Evolutionary conservation across 2,797 vertebrate genomes (phyloP).

Genomic region (Perodicticus potto): DNA sequence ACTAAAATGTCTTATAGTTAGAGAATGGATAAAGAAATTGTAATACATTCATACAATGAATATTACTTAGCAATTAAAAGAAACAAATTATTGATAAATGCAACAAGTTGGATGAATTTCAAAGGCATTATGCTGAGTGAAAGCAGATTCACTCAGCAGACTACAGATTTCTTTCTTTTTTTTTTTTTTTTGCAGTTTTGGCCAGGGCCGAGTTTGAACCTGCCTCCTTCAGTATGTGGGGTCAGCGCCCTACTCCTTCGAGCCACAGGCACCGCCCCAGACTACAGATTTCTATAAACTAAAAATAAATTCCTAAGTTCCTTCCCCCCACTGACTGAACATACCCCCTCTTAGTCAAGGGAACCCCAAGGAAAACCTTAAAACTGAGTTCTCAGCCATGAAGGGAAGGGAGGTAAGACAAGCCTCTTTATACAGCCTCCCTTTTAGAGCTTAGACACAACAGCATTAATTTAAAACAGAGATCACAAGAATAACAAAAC

Average conservation of each 20-base stretch:
- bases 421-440: neutral
- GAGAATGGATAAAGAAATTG: neutral
- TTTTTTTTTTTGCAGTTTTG: no score
- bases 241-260: no score
- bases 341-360: neutral
- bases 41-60: neutral
- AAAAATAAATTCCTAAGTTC: neutral
- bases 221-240: no score
- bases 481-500: neutral
- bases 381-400: neutral
- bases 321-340: neutral
- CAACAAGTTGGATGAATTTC: neutral
- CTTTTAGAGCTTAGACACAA: neutral
- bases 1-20: neutral
- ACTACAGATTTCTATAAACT: neutral
- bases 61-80: neutral
- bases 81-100: conserved; percentile 14
- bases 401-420: neutral
- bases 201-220: no score
- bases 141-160: neutral
- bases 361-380: neutral
- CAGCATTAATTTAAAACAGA: neutral
- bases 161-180: neutral
- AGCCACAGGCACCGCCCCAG: no score
- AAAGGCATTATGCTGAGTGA: neutral